phyloP scores from a whole-genome alignment of 2,797 vertebrate species.

The Typhlichthys subterraneus region DNA sequence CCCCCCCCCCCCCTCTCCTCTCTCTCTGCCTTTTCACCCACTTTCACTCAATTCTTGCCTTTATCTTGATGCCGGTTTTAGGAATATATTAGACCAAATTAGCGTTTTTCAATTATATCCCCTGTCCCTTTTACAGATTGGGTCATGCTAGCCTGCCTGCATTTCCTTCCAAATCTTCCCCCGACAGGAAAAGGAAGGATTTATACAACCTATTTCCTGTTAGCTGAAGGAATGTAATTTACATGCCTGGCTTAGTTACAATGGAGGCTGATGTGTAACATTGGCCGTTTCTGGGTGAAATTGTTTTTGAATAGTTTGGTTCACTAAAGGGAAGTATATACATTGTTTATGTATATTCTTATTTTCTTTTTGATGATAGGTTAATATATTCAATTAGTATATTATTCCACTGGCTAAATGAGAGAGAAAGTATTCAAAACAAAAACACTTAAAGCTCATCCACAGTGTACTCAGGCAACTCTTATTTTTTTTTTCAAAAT shows the following conservation, averaged over 20 bases:
- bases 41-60: background rate
- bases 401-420: too few relatives aligned
- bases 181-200: constrained; percentile 9
- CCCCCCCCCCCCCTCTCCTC: background rate
- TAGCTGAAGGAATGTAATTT: constrained; percentile 35
- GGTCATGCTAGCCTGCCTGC: background rate
- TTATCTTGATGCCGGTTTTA: background rate
- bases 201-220: constrained; percentile 59
- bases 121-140: background rate
- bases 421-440: too few relatives aligned
- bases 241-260: constrained; percentile 37
- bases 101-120: too few relatives aligned
- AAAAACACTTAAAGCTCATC: too few relatives aligned
- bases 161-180: background rate
- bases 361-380: too few relatives aligned
- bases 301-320: background rate
- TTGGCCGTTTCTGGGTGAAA: constrained; percentile 9
- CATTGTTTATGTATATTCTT: too few relatives aligned
- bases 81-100: background rate
- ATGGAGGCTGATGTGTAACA: constrained; percentile 21
- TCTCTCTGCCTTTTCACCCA: background rate
- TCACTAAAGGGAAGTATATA: too few relatives aligned
- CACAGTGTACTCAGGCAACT: too few relatives aligned
- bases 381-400: too few relatives aligned
- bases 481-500: too few relatives aligned